Base-by-base conservation (phyloP, 2,113 vertebrate genomes). In the Aramus guarauna region DNA sequence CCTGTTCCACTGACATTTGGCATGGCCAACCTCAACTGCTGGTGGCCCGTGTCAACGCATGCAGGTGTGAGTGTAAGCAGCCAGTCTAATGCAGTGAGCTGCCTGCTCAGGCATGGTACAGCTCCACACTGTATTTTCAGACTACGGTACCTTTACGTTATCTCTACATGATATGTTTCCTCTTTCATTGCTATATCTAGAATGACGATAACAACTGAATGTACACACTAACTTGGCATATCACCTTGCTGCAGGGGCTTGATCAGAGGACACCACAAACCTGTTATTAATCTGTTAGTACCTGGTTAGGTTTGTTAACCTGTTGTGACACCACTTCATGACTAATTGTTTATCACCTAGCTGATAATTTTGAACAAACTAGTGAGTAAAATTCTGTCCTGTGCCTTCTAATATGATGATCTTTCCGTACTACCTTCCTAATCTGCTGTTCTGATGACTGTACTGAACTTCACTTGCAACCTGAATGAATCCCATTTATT, bases 1-100 rank as follows among this genome's bases (percentile, higher is more conserved):
- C 5, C 4, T 45, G 2, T 9, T 64, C 4, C 3, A 37, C 32
- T 79, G 48, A 41, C 3, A 19, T 50, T 76, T 37, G 19, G 2
- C 20, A 3, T 3, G 6, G 7, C 7, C 45, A 84, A 0, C 11
- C 41, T 66, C 37, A 14, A 9, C 26, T 7, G 1, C 9, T 52
- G 6, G 4, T 75, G 69, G 23, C 29, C 53, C 4, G 2, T 9
- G 6, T 19, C 34, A 66, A 1, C 27, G 14, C 12, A 24, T 34
- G 19, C 6, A 50, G n/a, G 4, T n/a, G 12, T 52, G 5, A 73
- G 14, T 12, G 1, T n/a, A 15, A 77, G 14, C 13, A 29, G 26
- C 8, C 0, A 2, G 13, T n/a, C 26, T 63, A 41, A 52, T 22
- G 22, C 32, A 36, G 19, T 37, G 5, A 69, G 5, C 4, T 59